Evolutionary conservation across 2,797 vertebrate genomes (phyloP), one percentile per base, ranked within the genome.

Genomic region (Clarias laeviceps): DNA sequence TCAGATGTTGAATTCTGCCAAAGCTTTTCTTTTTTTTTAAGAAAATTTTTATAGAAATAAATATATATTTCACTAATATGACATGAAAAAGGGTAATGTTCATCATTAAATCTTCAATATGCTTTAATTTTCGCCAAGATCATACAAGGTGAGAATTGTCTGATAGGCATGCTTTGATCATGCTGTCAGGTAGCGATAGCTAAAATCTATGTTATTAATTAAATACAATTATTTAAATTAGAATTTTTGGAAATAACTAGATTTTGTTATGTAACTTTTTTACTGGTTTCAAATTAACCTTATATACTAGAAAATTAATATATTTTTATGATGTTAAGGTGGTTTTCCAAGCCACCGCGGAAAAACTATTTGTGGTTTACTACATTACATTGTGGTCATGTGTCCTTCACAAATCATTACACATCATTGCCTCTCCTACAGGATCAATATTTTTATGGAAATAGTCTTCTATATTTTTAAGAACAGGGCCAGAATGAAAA

Each of bases 381-480:
- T 73, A 73, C 50, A 73, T 68, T 27, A 73, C 57, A 3, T 29
- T 68, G 9, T 79, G 65, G 62, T 74, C 27, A 64, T 57, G 69
- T 45, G 6, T 37, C 45, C 32, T 64, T 50, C 66, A 82, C 0
- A 11, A 80, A 54, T 20, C 14, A 17, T 54, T 80, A 27, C 29
- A 32, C 2, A 69, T 18, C 24, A 59, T 86, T 65, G 1, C 32
- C 59, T 8, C 54, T 50, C 24, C 18, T 9, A 8, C 37, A 40
- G 9, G 34, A 50, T 50, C 45, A 50, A 50, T 1, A 50, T 50
- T 14, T 50, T 45, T 45, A 45, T 45, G 45, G 45, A 45, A 45
- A 9, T 45, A 45, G 45, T 45, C 45, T 11, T 45, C 9, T 45
- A 45, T 9, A 45, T 45, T 45, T 45, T 45, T 45, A 45, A 11